phyloP scores from a whole-genome alignment of 2,113 vertebrate species.

The Aleadryas rufinucha region DNA sequence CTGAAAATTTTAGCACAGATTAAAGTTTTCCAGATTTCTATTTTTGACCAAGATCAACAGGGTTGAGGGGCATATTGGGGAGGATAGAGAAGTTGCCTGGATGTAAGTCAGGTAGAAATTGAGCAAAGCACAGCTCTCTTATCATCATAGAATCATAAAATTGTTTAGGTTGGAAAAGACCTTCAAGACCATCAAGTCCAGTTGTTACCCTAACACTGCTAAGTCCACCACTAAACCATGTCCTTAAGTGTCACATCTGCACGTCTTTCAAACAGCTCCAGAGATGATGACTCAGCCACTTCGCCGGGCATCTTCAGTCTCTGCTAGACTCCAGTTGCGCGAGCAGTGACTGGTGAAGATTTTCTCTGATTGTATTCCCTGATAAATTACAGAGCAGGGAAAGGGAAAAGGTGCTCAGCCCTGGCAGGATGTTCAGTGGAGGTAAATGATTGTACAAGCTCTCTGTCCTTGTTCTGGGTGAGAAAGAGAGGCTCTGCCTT shows the following conservation, averaged over 20 bases:
- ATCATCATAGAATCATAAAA: background rate
- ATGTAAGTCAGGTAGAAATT: background rate
- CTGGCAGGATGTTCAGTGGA: background rate
- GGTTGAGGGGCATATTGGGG: background rate
- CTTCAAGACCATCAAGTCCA: background rate
- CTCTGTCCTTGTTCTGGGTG: background rate
- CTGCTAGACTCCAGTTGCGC: background rate
- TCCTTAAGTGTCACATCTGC: background rate
- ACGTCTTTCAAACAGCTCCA: background rate
- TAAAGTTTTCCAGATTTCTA: background rate
- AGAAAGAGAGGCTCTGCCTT: background rate
- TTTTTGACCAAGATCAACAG: background rate
- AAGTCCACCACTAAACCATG: background rate
- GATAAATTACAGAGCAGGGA: background rate
- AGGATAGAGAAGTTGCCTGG: background rate
- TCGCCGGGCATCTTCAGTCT: background rate
- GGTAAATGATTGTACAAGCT: background rate
- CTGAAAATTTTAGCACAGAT: background rate
- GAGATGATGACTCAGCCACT: no score
- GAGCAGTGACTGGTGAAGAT: background rate
- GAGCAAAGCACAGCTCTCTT: background rate
- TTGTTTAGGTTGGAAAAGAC: background rate
- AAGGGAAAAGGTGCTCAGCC: background rate
- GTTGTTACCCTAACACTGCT: background rate
- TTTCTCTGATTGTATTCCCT: background rate